Conservation (phyloP, 2,797 vertebrate species). For the Apogon talboti region DNA sequence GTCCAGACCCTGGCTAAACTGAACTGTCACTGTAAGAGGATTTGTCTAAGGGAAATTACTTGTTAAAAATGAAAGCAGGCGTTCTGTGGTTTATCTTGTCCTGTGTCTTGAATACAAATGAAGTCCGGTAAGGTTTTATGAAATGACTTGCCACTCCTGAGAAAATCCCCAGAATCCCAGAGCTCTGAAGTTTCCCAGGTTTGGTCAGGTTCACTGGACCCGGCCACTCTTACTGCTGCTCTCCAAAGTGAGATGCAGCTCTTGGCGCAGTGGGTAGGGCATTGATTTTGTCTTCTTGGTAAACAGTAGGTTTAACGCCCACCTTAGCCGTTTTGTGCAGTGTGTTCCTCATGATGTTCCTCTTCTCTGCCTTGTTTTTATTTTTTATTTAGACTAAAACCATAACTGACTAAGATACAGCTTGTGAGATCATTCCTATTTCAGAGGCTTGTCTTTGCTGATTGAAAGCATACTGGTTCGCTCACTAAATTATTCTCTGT, state of each 20-base stretch:
- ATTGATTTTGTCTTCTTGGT: slow-evolving; percentile 65
- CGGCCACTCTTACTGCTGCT: slow-evolving; percentile 25
- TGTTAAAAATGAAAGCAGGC: neutral
- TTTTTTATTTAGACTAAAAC: slow-evolving; percentile 13
- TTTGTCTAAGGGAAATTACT: neutral
- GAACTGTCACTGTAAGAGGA: too few species aligned
- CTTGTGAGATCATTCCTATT: slow-evolving; percentile 13
- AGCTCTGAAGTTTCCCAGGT: slow-evolving; percentile 30
- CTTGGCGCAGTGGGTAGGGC: slow-evolving; percentile 63
- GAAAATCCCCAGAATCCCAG: slow-evolving; percentile 1
- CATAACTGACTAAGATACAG: slow-evolving; percentile 4
- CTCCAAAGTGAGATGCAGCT: slow-evolving; percentile 47
- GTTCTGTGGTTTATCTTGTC: neutral
- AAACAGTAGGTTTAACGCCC: slow-evolving; percentile 70
- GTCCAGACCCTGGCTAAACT: neutral
- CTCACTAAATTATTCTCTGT: slow-evolving; percentile 69
- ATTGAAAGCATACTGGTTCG: slow-evolving; percentile 14
- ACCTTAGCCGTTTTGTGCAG: slow-evolving; percentile 64
- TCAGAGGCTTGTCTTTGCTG: slow-evolving; percentile 8
- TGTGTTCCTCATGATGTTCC: slow-evolving; percentile 47
- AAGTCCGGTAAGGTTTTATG: neutral
- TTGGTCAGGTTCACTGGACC: slow-evolving; percentile 2
- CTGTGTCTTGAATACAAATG: neutral
- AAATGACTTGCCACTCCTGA: neutral
- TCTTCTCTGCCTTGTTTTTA: slow-evolving; percentile 7